A percentile compares a stretch with the other conserved stretches of the same genome.
Evolutionary conservation across 1,140 invertebrate genomes (phyloP).

Genomic region (Plodia interpunctella): DNA sequence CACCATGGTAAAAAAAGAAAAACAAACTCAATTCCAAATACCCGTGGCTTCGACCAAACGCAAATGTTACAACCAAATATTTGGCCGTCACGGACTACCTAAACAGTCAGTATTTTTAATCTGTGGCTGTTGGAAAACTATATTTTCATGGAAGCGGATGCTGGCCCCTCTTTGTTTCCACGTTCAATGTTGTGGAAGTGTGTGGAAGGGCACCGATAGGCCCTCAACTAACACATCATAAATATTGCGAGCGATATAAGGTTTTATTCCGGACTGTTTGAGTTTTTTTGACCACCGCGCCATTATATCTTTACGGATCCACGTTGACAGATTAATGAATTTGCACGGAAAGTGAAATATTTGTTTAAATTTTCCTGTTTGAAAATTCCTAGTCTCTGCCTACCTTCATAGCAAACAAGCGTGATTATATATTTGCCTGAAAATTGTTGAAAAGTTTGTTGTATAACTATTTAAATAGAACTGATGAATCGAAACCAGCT

Average conservation of each 20-base stretch:
- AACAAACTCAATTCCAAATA: too few relatives aligned
- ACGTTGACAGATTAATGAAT: conserved; percentile 1
- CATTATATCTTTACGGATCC: conserved; percentile 10
- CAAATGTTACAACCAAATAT: neutral
- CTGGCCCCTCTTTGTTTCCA: neutral
- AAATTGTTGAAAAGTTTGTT: too few relatives aligned
- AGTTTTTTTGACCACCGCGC: conserved; percentile 13
- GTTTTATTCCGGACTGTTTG: conserved; percentile 17
- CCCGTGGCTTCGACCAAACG: neutral
- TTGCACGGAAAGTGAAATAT: conserved; percentile 9
- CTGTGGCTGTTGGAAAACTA: conserved; percentile 6
- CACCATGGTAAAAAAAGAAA: neutral
- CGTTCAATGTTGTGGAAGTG: conserved; percentile 22
- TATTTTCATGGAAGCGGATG: conserved; percentile 7
- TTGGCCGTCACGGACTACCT: neutral
- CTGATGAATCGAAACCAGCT: too few relatives aligned
- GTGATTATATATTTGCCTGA: too few relatives aligned
- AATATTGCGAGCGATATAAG: conserved; percentile 22
- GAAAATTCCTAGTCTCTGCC: too few relatives aligned
- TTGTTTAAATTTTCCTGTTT: neutral
- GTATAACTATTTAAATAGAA: too few relatives aligned
- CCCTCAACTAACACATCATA: conserved; percentile 17
- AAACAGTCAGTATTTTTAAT: neutral
- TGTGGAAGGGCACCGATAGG: conserved; percentile 16
- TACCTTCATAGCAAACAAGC: too few relatives aligned